Evolutionary conservation across 2,797 vertebrate genomes (phyloP), one percentile per base, ranked within the genome.

Genomic region (Phoxinus dragarum): DNA sequence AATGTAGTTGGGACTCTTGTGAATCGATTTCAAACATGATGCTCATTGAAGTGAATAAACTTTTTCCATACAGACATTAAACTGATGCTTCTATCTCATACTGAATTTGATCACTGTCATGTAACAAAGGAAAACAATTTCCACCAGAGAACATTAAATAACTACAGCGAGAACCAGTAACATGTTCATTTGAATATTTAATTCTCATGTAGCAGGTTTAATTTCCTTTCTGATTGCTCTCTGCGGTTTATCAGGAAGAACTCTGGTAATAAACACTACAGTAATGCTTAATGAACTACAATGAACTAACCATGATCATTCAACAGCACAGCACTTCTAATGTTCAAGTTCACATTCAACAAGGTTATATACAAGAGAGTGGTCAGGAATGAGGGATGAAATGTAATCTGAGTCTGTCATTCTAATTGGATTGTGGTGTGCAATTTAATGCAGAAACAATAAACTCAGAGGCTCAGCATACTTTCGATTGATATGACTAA

Each of bases 1-100:
- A 85, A 85, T 85, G 68, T 66, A 80, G 68, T 47, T 74, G 84
- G n/a, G 67, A 85, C 69, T 85, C 84, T 80, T 61, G 76, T 85
- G 84, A 80, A 85, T 80, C 40, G 34, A 80, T 85, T 73, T 85
- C 52, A 80, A 80, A 85, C 54, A 71, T 80, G 68, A 80, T 80
- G 77, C 34, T 73, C 42, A 85, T 49, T 80, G 77, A 71, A 73
- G 68, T 49, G 75, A 64, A 85, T 80, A 85, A 85, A 85, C 23
- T 73, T 64, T 73, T 72, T 74, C 27, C 49, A 78, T 59, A 40
- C 11, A 84, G 83, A 69, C 66, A 61, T 79, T 78, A 84, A n/a
- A 40, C 66, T 84, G 75, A 84, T 79, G 67, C 67, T 71, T 79
- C 27, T 84, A 38, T 71, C 74, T 34, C 38, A 2, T 79, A 47